Evolutionary conservation across 1,140 invertebrate species (phyloP).

Genomic region (Dinothrombium tinctorium): DNA sequence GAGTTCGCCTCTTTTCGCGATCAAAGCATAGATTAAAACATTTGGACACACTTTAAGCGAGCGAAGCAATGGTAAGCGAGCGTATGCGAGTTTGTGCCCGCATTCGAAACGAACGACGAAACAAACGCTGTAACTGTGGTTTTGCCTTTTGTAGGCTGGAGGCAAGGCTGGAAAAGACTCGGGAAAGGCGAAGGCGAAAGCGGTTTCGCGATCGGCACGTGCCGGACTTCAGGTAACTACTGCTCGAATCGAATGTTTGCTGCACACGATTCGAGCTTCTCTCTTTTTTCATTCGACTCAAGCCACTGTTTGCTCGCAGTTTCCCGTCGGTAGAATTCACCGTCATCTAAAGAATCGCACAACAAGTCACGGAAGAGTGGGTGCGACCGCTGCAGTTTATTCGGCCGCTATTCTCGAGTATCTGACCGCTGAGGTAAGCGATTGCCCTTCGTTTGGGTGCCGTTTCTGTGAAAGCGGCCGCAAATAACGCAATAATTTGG

Average conservation of each 20-base stretch:
- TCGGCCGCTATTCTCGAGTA: constrained; percentile 98
- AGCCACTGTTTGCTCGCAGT: constrained; percentile 34
- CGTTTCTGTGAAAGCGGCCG: not conserved
- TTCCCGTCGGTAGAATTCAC: constrained; percentile 96
- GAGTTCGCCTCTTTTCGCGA: too few relatives aligned
- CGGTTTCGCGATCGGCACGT: constrained; percentile 85
- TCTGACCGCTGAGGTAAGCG: constrained; percentile 81
- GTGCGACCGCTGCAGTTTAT: constrained; percentile 95
- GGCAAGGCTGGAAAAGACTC: constrained; percentile 99
- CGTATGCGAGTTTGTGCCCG: too few relatives aligned
- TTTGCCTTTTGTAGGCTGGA: constrained; percentile 49
- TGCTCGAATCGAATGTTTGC: not conserved
- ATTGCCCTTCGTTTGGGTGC: not conserved
- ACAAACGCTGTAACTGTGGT: too few relatives aligned
- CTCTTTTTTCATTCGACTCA: not conserved
- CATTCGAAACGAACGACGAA: too few relatives aligned
- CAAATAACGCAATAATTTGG: too few relatives aligned
- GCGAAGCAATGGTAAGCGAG: too few relatives aligned
- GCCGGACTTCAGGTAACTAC: constrained; percentile 81
- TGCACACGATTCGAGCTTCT: too few relatives aligned
- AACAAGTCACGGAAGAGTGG: constrained; percentile 92
- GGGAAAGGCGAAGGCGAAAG: constrained; percentile 97
- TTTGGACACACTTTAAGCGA: too few relatives aligned
- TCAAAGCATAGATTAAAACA: too few relatives aligned
- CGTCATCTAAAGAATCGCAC: constrained; percentile 95